phyloP scores from a whole-genome alignment of 1,140 invertebrate species.

The Caerostris extrusa region DNA sequence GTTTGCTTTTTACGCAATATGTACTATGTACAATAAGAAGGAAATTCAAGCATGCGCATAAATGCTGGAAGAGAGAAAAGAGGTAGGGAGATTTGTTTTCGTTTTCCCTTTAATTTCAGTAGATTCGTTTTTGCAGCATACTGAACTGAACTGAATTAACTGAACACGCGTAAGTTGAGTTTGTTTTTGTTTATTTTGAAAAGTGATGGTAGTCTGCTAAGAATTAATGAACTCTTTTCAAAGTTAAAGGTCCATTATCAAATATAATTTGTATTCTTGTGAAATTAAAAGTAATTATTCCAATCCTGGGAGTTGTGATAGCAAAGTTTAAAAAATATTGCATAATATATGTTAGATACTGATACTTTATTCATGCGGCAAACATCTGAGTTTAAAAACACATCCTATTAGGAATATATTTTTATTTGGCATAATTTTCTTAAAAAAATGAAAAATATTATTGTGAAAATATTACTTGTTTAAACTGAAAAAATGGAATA shows the following conservation, averaged over 20 bases:
- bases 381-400: too few relatives aligned
- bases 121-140: not conserved
- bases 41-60: not conserved
- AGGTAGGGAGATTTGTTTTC: too few relatives aligned
- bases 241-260: not conserved
- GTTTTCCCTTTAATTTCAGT: too few relatives aligned
- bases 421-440: too few relatives aligned
- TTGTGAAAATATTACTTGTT: too few relatives aligned
- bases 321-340: not conserved
- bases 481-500: too few relatives aligned
- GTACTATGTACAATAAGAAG: too few relatives aligned
- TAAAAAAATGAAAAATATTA: too few relatives aligned
- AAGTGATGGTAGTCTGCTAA: not conserved
- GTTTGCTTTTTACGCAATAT: not conserved
- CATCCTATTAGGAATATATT: too few relatives aligned
- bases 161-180: not conserved
- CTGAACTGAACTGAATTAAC: not conserved
- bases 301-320: not conserved
- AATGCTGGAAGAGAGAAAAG: not conserved
- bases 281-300: not conserved
- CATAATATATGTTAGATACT: not conserved
- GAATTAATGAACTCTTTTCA: not conserved
- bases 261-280: not conserved
- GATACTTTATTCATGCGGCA: not conserved
- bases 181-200: conserved; percentile 21